Base-by-base conservation (phyloP, 1,140 invertebrate species). In the Euborellia annulipes region DNA sequence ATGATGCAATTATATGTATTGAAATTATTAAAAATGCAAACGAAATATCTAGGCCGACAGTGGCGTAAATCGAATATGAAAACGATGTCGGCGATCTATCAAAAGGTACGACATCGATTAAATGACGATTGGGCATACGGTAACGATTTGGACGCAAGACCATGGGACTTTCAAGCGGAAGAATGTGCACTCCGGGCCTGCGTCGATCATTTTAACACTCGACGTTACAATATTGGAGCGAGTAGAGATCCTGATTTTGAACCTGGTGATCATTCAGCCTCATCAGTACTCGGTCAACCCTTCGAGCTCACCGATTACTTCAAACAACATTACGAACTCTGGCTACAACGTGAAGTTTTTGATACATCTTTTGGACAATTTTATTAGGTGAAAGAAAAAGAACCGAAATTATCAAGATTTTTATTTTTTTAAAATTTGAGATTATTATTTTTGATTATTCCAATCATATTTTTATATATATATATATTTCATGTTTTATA, bases 71-170 rank as follows among this genome's bases (percentile, higher is more conserved):
- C 87, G 1, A 98, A 99, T 62, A 99, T 99, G 94, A 98, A 97
- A 63, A 96, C 92, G 0, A 94, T 99, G 68, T 96, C 91, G 62
- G 91, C 93, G 27, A 99, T 99, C 60, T 99, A 99, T 65, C 82
- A 91, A 42, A 98, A 97, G 75, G 94, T 89, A 43, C 66, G 87
- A 36, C 87, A 91, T 71, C 76, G 89, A 41, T 69, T 99, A 1
- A 98, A 96, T 58, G 96, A 99, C 66, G 96, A 99, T 61, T 99
- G 96, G 96, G 96, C 95, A 11, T 99, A 89, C 74, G 95, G 94
- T 27, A 98, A 98, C 72, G 83, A 98, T 72, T 75, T 97, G 52
- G 93, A 98, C 71, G 90, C 91, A 3, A 73, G 90, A 52, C 93
- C 93, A 3, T 97, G 91, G 90, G 94, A 98, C 65, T 98, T 97